These are phyloP conservation scores for Sebastes oblongus DNA, from an alignment of 2,797 vertebrate species.

Conservation along the genomic window DNA sequence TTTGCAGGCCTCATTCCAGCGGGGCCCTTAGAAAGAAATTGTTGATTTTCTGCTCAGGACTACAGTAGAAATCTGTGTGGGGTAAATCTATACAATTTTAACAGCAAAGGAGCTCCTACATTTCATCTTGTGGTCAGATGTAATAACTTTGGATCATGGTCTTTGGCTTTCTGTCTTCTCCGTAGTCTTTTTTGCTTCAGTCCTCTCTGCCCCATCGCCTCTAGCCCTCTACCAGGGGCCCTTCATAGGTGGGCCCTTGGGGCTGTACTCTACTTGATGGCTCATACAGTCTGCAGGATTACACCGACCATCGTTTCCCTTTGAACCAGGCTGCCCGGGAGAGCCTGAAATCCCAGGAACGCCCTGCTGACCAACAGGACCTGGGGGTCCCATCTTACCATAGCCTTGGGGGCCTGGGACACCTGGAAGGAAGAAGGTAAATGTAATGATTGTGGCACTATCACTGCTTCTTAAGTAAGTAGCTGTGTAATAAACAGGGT, in stretches of 20 bases:
- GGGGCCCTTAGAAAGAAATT: constrained; percentile 22
- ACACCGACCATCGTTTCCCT: constrained; percentile 91
- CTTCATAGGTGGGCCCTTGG: constrained; percentile 88
- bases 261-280: constrained; percentile 88
- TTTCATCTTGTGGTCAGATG: constrained; percentile 46
- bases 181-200: constrained; percentile 42
- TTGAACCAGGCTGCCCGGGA: constrained; percentile 83
- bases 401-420: constrained; percentile 92
- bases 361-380: constrained; percentile 93
- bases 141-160: constrained; percentile 39
- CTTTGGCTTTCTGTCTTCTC: constrained; percentile 52
- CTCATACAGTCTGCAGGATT: constrained; percentile 91
- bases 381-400: constrained; percentile 92
- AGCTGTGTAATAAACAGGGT: too few relatives aligned
- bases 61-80: constrained; percentile 5
- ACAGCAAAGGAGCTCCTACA: constrained; percentile 35
- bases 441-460: neutral
- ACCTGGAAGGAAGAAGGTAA: constrained; percentile 73
- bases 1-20: constrained; percentile 47
- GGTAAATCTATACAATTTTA: constrained; percentile 28
- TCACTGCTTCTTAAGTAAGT: neutral
- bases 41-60: constrained; percentile 32
- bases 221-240: constrained; percentile 83
- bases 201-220: neutral
- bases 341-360: constrained; percentile 92